Conservation (phyloP, 2,797 vertebrate species). For the Phataginus tricuspis region DNA sequence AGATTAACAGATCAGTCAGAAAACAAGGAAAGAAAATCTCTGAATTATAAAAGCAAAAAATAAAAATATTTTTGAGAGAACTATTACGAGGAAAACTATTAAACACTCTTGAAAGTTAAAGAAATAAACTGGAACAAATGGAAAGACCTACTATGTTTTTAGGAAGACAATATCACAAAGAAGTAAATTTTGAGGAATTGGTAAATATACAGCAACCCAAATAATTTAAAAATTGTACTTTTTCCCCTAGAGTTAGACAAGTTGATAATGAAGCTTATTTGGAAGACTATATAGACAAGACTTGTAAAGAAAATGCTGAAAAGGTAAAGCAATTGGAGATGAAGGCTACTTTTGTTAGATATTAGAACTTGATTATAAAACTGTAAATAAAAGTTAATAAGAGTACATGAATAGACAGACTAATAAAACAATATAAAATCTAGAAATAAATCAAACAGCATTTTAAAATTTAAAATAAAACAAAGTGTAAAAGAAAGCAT, state of each 20-base stretch:
- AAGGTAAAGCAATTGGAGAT: not conserved
- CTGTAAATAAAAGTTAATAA: not conserved
- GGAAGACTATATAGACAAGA: not conserved
- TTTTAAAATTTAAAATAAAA: not conserved
- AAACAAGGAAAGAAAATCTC: not conserved
- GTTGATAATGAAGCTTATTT: not conserved
- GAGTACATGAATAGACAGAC: not conserved
- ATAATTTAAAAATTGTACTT: not conserved
- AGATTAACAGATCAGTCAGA: not conserved
- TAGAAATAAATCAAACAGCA: not conserved
- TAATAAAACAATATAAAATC: not conserved
- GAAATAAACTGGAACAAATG: not conserved
- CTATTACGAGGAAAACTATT: not conserved
- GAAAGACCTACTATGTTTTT: not conserved
- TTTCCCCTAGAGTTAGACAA: not conserved
- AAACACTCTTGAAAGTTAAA: not conserved
- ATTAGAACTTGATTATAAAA: not conserved
- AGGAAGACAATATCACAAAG: not conserved
- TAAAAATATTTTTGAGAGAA: not conserved
- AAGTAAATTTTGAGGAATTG: not conserved
- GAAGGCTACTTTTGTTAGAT: not conserved
- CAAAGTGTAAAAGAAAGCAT: not conserved
- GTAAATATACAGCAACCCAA: not conserved
- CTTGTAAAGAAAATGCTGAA: not conserved
- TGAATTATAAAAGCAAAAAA: slow-evolving; percentile 19